phyloP scores from a whole-genome alignment of 1,140 invertebrate genomes.

The Delia radicum region DNA sequence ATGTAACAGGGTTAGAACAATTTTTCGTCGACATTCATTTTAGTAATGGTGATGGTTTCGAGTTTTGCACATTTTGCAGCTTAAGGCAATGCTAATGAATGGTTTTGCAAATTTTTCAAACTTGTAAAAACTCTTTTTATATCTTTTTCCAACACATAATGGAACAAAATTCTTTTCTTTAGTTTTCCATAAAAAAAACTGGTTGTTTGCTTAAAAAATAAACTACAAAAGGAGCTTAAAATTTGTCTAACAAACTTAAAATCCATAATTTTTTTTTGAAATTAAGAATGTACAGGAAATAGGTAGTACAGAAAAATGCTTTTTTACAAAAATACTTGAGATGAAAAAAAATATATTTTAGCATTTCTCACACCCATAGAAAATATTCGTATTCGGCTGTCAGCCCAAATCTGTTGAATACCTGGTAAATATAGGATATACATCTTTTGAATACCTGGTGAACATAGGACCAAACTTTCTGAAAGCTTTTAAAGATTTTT shows the following conservation, averaged over 20 bases:
- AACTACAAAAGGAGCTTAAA: background rate
- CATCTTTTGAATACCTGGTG: no score
- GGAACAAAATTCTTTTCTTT: background rate
- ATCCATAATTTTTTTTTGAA: constrained; percentile 5
- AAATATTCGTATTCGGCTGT: no score
- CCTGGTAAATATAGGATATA: no score
- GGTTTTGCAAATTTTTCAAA: constrained; percentile 24
- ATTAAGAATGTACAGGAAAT: no score
- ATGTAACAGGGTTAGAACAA: background rate
- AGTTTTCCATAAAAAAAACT: background rate
- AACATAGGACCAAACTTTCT: no score
- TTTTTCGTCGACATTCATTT: background rate
- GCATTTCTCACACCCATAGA: no score
- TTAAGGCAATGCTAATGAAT: constrained; percentile 23
- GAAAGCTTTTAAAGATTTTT: no score
- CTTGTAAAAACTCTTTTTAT: constrained; percentile 6
- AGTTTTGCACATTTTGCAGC: constrained; percentile 21
- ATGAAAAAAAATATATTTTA: no score
- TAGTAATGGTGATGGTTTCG: constrained; percentile 13
- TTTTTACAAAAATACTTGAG: no score
- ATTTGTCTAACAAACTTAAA: background rate
- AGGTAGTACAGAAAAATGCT: no score
- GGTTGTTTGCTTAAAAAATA: constrained; percentile 3
- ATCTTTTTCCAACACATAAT: background rate
- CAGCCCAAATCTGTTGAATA: no score